Conservation (phyloP, 1,140 invertebrate species). For the Zaprionus capensis region DNA sequence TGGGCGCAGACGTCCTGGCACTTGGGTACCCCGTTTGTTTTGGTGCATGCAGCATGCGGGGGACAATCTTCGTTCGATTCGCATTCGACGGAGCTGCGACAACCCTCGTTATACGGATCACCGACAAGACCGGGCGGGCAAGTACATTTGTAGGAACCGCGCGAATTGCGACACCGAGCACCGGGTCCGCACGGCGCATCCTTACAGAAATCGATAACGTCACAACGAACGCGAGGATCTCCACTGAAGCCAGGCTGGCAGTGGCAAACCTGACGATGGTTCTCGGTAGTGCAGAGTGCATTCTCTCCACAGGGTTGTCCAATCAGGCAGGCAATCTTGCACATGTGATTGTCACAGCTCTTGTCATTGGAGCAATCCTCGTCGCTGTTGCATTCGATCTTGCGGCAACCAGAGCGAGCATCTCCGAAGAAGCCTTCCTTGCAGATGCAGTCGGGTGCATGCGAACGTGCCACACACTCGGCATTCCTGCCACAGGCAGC, state of each 20-base stretch:
- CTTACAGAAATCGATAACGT: conserved; percentile 91
- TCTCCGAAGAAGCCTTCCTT: conserved; percentile 91
- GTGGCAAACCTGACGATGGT: conserved; percentile 90
- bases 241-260: conserved; percentile 95
- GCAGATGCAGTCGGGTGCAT: conserved; percentile 90
- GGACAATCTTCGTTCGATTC: conserved; percentile 91
- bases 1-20: conserved; percentile 92
- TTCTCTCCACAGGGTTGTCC: conserved; percentile 93
- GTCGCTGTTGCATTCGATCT: conserved; percentile 90
- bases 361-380: conserved; percentile 92
- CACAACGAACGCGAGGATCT: conserved; percentile 89
- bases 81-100: conserved; percentile 91
- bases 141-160: conserved; percentile 92
- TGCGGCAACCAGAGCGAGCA: conserved; percentile 90
- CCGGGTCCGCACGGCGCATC: conserved; percentile 92
- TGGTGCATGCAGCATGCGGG: conserved; percentile 89
- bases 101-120: conserved; percentile 92
- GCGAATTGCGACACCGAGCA: conserved; percentile 92
- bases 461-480: conserved; percentile 89
- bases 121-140: conserved; percentile 92
- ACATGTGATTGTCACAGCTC: conserved; percentile 91
- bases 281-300: conserved; percentile 92
- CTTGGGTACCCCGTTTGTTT: conserved; percentile 89
- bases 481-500: conserved; percentile 93
- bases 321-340: conserved; percentile 92